Evolutionary conservation across 2,888 invertebrate genomes (phyloP).

Genomic region (Auanema freiburgensis): DNA sequence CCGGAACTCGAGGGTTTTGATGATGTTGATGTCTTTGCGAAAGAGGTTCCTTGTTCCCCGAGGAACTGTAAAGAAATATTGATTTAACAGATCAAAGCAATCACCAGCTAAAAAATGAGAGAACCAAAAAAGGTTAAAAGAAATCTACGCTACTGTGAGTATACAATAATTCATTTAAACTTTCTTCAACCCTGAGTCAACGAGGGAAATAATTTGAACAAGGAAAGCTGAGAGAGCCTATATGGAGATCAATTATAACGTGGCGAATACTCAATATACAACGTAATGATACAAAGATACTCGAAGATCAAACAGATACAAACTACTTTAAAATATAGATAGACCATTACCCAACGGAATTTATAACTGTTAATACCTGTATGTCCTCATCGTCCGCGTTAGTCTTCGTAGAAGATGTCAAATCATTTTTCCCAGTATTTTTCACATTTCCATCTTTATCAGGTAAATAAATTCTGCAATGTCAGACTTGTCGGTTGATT

Average conservation of each 20-base stretch:
- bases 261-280: neutral
- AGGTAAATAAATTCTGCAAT: neutral
- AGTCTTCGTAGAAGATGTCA: constrained; percentile 1
- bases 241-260: no score
- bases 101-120: neutral
- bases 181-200: no score
- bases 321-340: neutral
- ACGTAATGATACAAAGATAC: neutral
- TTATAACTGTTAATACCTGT: neutral
- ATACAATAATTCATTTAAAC: no score
- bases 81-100: constrained; percentile 2
- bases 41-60: constrained; percentile 16
- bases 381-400: neutral
- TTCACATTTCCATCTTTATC: neutral
- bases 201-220: no score
- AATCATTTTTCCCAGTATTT: neutral
- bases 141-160: no score
- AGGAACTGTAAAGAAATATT: constrained; percentile 15
- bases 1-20: no score
- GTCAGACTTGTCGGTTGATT: no score
- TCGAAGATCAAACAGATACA: neutral
- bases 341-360: neutral
- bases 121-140: constrained; percentile 3
- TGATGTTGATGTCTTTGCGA: neutral
- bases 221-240: no score